Percentiles rank a stretch among this genome's conserved stretches.
These are phyloP conservation scores for Arctocebus calabarensis DNA, from an alignment of 2,797 vertebrate genomes.

Conservation along the genomic window DNA sequence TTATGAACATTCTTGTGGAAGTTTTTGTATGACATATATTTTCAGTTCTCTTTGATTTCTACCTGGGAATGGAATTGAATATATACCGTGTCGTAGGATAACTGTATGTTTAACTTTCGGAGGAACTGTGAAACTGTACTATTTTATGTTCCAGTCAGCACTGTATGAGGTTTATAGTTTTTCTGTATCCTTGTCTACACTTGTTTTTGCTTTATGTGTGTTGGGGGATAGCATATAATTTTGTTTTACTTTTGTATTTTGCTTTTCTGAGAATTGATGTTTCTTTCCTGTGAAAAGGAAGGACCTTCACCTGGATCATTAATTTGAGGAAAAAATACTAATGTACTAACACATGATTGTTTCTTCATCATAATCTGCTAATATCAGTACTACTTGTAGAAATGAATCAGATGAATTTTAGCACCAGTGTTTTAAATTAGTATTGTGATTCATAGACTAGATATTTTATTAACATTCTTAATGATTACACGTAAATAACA, in stretches of 20 bases:
- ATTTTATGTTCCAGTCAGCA: neutral
- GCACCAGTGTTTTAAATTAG: slow-evolving; percentile 11
- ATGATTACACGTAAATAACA: neutral
- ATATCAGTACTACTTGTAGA: slow-evolving; percentile 17
- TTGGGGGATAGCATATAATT: slow-evolving; percentile 15
- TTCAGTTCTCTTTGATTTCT: slow-evolving; percentile 5
- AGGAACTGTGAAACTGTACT: neutral
- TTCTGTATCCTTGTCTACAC: neutral
- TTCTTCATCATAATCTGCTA: neutral
- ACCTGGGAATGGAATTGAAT: neutral
- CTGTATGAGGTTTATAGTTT: neutral
- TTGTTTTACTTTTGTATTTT: slow-evolving; percentile 36
- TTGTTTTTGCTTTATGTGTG: slow-evolving; percentile 27
- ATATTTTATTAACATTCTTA: slow-evolving; percentile 46
- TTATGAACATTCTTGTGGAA: neutral
- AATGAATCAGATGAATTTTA: slow-evolving; percentile 39
- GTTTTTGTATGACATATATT: neutral
- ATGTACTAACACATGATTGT: neutral
- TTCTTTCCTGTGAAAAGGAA: slow-evolving; percentile 47
- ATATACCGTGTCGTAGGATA: neutral
- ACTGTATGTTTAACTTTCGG: neutral
- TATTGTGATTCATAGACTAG: slow-evolving; percentile 22
- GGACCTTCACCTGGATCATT: slow-evolving; percentile 15
- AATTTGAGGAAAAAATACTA: neutral
- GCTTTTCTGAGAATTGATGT: slow-evolving; percentile 30